Evolutionary conservation across 1,140 invertebrate genomes (phyloP).

Genomic region (Heliothis virescens): DNA sequence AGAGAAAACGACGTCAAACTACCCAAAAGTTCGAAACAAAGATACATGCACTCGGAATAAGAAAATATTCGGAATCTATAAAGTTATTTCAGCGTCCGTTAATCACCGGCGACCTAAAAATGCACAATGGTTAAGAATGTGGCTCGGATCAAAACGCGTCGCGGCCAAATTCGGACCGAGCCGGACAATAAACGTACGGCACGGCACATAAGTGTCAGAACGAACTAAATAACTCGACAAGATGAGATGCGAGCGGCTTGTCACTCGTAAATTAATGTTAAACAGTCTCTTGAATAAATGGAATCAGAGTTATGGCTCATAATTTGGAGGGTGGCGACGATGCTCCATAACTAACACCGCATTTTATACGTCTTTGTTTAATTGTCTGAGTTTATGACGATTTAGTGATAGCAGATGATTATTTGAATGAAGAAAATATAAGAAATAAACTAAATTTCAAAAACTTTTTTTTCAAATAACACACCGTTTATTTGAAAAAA

Average conservation of each 20-base stretch:
- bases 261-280: slow-evolving; percentile 83
- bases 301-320: slow-evolving; percentile 83
- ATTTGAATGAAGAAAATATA: neutral
- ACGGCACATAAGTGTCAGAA: slow-evolving; percentile 80
- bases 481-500: no score
- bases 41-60: slow-evolving; percentile 11
- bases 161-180: slow-evolving; percentile 64
- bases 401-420: slow-evolving; percentile 39
- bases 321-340: slow-evolving; percentile 69
- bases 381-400: slow-evolving; percentile 49
- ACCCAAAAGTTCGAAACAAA: slow-evolving; percentile 37
- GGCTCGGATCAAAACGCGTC: slow-evolving; percentile 61
- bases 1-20: neutral
- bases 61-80: slow-evolving; percentile 51
- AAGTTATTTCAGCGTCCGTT: slow-evolving; percentile 53
- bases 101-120: slow-evolving; percentile 56
- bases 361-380: slow-evolving; percentile 65
- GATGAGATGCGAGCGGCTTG: slow-evolving; percentile 73
- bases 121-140: slow-evolving; percentile 58
- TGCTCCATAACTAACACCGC: slow-evolving; percentile 68
- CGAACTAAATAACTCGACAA: slow-evolving; percentile 74
- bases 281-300: slow-evolving; percentile 78
- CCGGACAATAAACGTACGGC: slow-evolving; percentile 68
- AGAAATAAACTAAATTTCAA: neutral
- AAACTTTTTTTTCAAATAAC: no score